phyloP scores from a whole-genome alignment of 2,888 invertebrate genomes.

The Cephonodes hylas region DNA sequence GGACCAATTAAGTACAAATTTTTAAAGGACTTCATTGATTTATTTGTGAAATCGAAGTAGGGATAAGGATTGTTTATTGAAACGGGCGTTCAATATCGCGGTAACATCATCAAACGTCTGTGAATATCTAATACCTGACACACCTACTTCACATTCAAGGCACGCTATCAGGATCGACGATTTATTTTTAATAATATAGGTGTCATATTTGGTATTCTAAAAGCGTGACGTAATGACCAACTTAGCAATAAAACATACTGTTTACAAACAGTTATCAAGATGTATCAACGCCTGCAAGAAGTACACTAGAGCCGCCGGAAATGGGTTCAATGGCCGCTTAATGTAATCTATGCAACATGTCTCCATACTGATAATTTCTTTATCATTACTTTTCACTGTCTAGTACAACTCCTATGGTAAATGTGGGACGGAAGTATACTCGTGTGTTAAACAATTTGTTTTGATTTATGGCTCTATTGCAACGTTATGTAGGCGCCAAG shows the following conservation, averaged over 20 bases:
- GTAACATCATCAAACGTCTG: not conserved
- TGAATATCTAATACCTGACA: not conserved
- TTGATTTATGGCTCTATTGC: too few relatives aligned
- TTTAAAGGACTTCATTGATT: too few relatives aligned
- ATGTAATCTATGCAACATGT: conserved; percentile 57
- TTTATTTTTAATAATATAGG: not conserved
- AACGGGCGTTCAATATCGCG: not conserved
- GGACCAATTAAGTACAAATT: too few relatives aligned
- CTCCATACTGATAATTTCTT: conserved; percentile 27
- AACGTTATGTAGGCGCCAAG: too few relatives aligned
- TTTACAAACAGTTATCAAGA: not conserved
- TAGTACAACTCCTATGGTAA: not conserved
- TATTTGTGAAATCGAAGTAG: too few relatives aligned
- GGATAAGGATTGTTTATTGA: too few relatives aligned
- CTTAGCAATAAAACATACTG: not conserved
- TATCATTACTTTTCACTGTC: conserved; percentile 18
- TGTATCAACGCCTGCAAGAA: not conserved
- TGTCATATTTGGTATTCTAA: not conserved
- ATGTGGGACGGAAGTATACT: not conserved
- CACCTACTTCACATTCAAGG: not conserved
- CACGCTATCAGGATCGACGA: not conserved
- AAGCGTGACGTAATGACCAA: not conserved
- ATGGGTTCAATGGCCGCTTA: conserved; percentile 57
- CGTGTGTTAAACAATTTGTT: not conserved
- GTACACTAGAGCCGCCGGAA: conserved; percentile 37